Conservation (phyloP, 1,140 invertebrate species). For the Acromyrmex charruanus region DNA sequence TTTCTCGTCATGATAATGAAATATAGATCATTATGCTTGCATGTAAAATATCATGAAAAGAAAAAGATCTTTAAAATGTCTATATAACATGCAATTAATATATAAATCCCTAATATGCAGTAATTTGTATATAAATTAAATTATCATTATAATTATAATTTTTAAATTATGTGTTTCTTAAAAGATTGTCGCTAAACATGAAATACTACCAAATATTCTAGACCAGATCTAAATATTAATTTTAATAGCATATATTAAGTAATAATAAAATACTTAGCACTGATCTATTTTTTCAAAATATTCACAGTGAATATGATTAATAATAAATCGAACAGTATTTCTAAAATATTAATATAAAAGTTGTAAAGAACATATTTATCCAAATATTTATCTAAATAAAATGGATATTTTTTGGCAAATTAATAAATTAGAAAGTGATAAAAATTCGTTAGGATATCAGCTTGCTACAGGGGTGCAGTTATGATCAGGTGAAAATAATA, state of each 20-base stretch:
- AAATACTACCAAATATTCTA: not conserved
- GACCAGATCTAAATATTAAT: not conserved
- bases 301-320: not conserved
- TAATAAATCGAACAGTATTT: slow-evolving; percentile 10
- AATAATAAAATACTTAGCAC: not conserved
- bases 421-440: slow-evolving; percentile 1
- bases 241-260: too few species aligned
- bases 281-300: not conserved
- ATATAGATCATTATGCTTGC: not conserved
- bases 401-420: not conserved
- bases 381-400: not conserved
- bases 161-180: not conserved
- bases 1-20: not conserved
- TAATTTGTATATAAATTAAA: not conserved
- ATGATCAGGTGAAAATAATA: slow-evolving; percentile 57
- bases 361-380: not conserved
- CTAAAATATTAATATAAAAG: not conserved
- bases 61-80: not conserved
- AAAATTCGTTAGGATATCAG: not conserved
- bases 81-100: not conserved
- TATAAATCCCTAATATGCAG: not conserved
- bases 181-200: not conserved
- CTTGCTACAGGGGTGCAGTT: not conserved
- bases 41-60: not conserved
- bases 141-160: not conserved